Evolutionary conservation across 2,888 invertebrate species (phyloP).

Genomic region (Punctoribates punctum): DNA sequence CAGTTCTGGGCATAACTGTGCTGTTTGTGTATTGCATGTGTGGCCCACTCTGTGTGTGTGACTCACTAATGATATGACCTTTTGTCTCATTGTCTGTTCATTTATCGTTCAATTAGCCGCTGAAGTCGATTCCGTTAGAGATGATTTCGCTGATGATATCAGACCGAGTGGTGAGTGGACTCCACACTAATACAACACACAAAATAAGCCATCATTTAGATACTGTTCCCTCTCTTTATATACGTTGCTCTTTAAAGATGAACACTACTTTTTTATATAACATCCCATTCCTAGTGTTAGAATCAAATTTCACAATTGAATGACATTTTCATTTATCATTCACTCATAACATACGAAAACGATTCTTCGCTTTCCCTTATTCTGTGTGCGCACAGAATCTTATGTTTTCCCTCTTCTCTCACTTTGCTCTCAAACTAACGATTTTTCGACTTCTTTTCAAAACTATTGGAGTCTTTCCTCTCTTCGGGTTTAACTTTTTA

Average conservation of each 20-base stretch:
- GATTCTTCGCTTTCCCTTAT: not conserved
- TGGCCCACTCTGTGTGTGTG: not conserved
- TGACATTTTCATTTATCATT: slow-evolving; percentile 32
- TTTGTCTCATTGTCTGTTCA: not conserved
- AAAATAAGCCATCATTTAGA: not conserved
- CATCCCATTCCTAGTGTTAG: not conserved
- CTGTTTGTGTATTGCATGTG: not conserved
- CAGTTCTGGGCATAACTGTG: too few species aligned
- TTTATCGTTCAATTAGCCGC: slow-evolving; percentile 26
- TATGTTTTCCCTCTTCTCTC: not conserved
- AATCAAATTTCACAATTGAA: slow-evolving; percentile 32
- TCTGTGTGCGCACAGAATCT: not conserved
- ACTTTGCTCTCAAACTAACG: too few species aligned
- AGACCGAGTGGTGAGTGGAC: slow-evolving; percentile 46
- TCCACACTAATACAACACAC: not conserved
- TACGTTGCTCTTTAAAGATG: not conserved
- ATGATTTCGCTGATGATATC: slow-evolving; percentile 47
- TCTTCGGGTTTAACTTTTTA: too few species aligned
- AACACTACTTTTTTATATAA: not conserved
- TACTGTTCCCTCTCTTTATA: not conserved
- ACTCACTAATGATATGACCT: slow-evolving; percentile 19
- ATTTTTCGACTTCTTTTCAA: too few species aligned
- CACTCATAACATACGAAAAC: slow-evolving; percentile 23
- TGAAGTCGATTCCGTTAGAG: slow-evolving; percentile 40
- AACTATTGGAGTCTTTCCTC: too few species aligned